A percentile compares a stretch with the other conserved stretches of the same genome.
Evolutionary conservation across 2,113 vertebrate species (phyloP).

Genomic region (Rhynchomys soricoides): DNA sequence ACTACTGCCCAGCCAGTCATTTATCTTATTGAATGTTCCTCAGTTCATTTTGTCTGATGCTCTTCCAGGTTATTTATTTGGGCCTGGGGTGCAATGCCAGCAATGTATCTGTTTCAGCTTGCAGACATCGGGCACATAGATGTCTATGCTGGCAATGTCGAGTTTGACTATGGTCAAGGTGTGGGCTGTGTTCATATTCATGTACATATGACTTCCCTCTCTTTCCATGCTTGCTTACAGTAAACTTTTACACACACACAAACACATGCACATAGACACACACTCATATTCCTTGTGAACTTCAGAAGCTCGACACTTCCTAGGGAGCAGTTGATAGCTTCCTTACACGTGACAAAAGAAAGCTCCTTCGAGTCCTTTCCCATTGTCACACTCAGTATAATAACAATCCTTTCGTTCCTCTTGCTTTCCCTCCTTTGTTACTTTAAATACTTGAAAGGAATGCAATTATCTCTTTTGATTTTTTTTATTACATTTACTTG

Average conservation of each 20-base stretch:
- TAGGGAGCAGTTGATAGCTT: neutral
- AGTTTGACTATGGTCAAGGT: neutral
- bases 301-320: constrained; percentile 2
- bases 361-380: neutral
- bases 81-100: neutral
- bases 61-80: neutral
- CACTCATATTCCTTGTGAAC: neutral
- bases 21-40: neutral
- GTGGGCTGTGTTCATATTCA: neutral
- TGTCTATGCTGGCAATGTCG: neutral
- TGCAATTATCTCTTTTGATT: neutral
- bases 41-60: neutral
- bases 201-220: neutral
- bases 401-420: neutral
- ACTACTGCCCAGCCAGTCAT: too few relatives aligned
- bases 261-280: neutral
- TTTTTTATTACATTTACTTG: neutral
- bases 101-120: neutral
- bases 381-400: neutral
- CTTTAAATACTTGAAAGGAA: neutral
- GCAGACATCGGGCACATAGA: neutral
- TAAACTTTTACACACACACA: neutral
- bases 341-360: neutral
- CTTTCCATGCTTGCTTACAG: neutral
- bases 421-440: neutral